Evolutionary conservation across 2,113 vertebrate genomes (phyloP), one percentile per base, ranked within the genome.

Genomic region (Cheirogaleus medius): DNA sequence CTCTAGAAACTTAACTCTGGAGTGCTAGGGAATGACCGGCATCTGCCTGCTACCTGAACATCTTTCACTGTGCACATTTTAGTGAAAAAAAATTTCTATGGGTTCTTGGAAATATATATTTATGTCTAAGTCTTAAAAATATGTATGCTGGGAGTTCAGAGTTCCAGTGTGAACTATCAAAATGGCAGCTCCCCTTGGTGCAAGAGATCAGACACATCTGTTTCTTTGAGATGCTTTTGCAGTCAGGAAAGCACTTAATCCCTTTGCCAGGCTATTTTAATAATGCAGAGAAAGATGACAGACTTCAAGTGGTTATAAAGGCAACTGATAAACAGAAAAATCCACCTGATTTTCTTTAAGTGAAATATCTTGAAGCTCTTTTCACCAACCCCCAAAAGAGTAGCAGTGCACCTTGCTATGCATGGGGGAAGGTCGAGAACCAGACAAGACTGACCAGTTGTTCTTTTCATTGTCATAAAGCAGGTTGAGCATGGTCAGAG

Each of bases 271-370:
- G 56, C 83, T 68, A 34, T 97, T 98, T 97, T 92, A 97, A 91
- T 97, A 95, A 87, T 47, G 12, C 88, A 96, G 93, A 96, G 95
- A 95, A 97, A 97, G 92, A 97, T 91, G 96, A 91, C 66, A 93
- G 94, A 54, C 85, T 95, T 87, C 56, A 81, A 78, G 85, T 73
- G 94, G 86, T 94, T 91, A 91, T 32, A 90, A 71, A 97, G 95
- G 77, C 95, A 87, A 97, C 73, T 69, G 97, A 89, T 91, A 85
- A 92, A 82, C 80, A 96, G 93, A 97, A 98, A 98, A 98, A 97
- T 66, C 87, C 94, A 95, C 94, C 92, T 87, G 95, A 91, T 96
- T 96, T 97, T 98, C 97, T 97, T 96, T 96, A 83, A 94, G 68
- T 94, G 52, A 92, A 91, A 94, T 93, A 96, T 95, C 95, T 96